Evolutionary conservation across 2,797 vertebrate species (phyloP), one percentile per base, ranked within the genome.

Genomic region (Hoplostethus mediterraneus): DNA sequence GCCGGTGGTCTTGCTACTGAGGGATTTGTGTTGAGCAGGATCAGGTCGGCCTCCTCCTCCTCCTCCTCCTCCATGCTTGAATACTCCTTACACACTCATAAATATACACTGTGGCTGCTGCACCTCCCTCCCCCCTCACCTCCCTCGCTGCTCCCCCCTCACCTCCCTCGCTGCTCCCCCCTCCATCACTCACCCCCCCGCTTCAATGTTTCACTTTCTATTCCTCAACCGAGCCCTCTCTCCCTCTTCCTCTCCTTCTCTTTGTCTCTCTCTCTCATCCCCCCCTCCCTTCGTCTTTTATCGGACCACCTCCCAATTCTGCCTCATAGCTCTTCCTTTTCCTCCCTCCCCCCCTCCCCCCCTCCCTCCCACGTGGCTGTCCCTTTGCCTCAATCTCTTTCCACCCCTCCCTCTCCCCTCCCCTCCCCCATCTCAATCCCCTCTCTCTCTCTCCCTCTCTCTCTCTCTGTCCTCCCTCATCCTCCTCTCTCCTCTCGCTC

Each of bases 11-110:
- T 13, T 30, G 36, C 65, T 72, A 67, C 79, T 81, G 79, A 59
- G 77, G 81, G 71, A 73, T 84, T 91, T 88, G 84, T 86, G 83
- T 79, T 36, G 73, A 88, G 74, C 63, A n/a, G 4, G 68, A 88
- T 90, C 87, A 83, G 83, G 77, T 84, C 81, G 75, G 83, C 88
- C 88, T 87, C 83, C 45, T 31, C 72, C 76, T 89, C 64, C 76
- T 89, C 64, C 21, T 21, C 21, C 21, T 21, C 21, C 21, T 21
- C 21, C 16, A 59, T 53, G 71, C 91, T 89, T 90, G 85, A 88
- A 90, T 78, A 82, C 87, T 81, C 79, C 62, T 63, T 13, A 89
- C 88, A 88, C 86, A 87, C 86, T 82, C 90, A 84, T 81, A 92
- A 85, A 89, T 83, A 84, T 61, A 55, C 59, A 30, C 56, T 12